A percentile compares a stretch with the other conserved stretches of the same genome.
phyloP scores from a whole-genome alignment of 2,797 vertebrate genomes.

The Pygocentrus nattereri region DNA sequence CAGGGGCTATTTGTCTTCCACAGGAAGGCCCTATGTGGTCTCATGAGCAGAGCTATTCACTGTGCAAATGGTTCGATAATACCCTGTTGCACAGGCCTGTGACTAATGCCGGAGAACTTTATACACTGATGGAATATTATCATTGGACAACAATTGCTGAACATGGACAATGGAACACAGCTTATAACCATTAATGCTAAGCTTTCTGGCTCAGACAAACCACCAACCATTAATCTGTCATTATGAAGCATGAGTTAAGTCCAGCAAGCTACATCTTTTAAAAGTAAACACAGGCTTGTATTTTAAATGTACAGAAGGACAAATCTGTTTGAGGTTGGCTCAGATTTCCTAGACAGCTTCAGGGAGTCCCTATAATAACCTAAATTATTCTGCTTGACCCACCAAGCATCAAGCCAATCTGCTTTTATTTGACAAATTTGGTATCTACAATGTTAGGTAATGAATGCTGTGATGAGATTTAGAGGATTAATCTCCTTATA shows the following conservation, averaged over 20 bases:
- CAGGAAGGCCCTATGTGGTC: background rate
- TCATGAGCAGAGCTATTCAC: conserved; percentile 8
- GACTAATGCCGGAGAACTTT: background rate
- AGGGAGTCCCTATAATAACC: background rate
- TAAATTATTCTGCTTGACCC: background rate
- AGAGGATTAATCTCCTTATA: too few relatives aligned
- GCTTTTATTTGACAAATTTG: background rate
- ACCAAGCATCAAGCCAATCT: too few relatives aligned
- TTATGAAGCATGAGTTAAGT: conserved; percentile 4
- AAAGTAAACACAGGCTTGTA: background rate
- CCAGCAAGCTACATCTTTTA: background rate
- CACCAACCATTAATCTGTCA: background rate
- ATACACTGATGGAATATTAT: background rate
- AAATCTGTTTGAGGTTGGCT: background rate
- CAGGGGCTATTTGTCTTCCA: background rate
- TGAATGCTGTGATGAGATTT: background rate
- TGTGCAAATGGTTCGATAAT: conserved; percentile 1
- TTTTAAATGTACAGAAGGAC: background rate
- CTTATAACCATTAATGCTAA: background rate
- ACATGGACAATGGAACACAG: conserved; percentile 17
- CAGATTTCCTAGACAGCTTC: background rate
- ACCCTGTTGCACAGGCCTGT: background rate
- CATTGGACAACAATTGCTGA: background rate
- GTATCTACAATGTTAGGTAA: background rate
- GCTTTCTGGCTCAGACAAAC: conserved; percentile 9